Evolutionary conservation across 2,113 vertebrate species (phyloP).

Genomic region (Datnioides undecimradiatus): DNA sequence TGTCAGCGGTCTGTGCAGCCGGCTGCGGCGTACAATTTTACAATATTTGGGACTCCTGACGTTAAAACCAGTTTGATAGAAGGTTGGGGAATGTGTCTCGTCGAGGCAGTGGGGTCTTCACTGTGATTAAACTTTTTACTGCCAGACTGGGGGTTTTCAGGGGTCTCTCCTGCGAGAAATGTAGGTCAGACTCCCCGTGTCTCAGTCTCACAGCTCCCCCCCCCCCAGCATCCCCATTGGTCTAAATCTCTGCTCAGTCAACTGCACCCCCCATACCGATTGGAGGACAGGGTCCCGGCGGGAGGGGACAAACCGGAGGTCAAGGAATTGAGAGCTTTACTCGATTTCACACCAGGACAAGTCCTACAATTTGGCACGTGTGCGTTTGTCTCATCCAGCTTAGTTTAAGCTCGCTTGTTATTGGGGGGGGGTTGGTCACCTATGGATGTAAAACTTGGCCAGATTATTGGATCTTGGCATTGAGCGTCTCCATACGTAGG

Average conservation of each 20-base stretch:
- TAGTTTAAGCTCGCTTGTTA: conserved; percentile 46
- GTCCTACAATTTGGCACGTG: conserved; percentile 54
- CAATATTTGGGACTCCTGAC: not conserved
- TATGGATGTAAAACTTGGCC: conserved; percentile 25
- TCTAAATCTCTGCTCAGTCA: conserved; percentile 2
- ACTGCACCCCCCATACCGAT: not conserved
- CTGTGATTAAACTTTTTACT: not conserved
- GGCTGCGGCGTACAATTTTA: not conserved
- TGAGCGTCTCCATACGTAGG: not conserved
- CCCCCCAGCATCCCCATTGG: conserved; percentile 12
- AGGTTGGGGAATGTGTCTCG: not conserved
- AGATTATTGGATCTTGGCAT: conserved; percentile 38
- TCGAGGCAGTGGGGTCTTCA: not conserved
- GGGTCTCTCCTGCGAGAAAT: conserved; percentile 52
- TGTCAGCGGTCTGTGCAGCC: conserved; percentile 11
- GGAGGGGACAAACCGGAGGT: conserved; percentile 29
- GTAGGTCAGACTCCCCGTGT: conserved; percentile 69
- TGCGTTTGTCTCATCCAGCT: conserved; percentile 46
- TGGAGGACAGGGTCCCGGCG: conserved; percentile 7
- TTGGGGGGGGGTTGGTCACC: conserved; percentile 6
- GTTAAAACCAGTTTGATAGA: not conserved
- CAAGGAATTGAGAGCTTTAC: conserved; percentile 49
- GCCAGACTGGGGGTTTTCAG: not conserved
- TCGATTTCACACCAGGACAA: conserved; percentile 44
- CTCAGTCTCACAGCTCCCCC: conserved; percentile 29